Percentiles rank a stretch among this genome's conserved stretches.
phyloP scores from a whole-genome alignment of 1,140 invertebrate genomes.

The Pseudomyrmex gracilis region DNA sequence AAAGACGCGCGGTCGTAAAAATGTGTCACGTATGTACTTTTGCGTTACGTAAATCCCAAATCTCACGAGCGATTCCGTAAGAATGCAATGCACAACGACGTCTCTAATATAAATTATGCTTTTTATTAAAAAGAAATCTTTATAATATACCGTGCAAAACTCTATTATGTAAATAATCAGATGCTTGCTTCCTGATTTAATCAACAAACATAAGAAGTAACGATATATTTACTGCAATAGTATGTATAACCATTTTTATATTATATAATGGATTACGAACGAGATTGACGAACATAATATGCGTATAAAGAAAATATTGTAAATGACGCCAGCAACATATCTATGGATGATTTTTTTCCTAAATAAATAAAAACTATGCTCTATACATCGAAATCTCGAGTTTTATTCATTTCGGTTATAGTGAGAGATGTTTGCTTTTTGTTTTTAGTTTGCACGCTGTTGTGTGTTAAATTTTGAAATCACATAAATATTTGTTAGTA shows the following conservation, averaged over 20 bases:
- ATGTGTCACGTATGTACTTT: slow-evolving; percentile 32
- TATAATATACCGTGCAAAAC: slow-evolving; percentile 22
- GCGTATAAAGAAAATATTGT: slow-evolving; percentile 57
- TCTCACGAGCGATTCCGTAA: slow-evolving; percentile 42
- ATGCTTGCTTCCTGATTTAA: slow-evolving; percentile 72
- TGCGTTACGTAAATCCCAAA: slow-evolving; percentile 36
- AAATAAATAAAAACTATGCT: slow-evolving; percentile 71
- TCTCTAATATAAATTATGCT: slow-evolving; percentile 63
- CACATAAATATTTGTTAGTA: too few species aligned
- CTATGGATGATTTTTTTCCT: slow-evolving; percentile 72
- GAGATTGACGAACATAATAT: slow-evolving; percentile 51
- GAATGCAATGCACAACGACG: slow-evolving; percentile 47
- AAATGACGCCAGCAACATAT: slow-evolving; percentile 73
- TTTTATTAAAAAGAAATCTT: slow-evolving; percentile 34
- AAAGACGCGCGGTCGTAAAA: slow-evolving; percentile 6
- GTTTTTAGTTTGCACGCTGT: neutral
- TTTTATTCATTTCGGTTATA: neutral
- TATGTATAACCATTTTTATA: slow-evolving; percentile 73
- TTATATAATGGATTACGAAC: slow-evolving; percentile 62
- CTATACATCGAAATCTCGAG: slow-evolving; percentile 48
- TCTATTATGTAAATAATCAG: slow-evolving; percentile 70
- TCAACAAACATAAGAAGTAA: slow-evolving; percentile 40
- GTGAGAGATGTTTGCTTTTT: neutral
- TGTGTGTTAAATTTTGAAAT: neutral
- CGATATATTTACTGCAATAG: slow-evolving; percentile 63